Evolutionary conservation across 2,888 invertebrate species (phyloP).

Genomic region (Eupithecia tripunctaria): DNA sequence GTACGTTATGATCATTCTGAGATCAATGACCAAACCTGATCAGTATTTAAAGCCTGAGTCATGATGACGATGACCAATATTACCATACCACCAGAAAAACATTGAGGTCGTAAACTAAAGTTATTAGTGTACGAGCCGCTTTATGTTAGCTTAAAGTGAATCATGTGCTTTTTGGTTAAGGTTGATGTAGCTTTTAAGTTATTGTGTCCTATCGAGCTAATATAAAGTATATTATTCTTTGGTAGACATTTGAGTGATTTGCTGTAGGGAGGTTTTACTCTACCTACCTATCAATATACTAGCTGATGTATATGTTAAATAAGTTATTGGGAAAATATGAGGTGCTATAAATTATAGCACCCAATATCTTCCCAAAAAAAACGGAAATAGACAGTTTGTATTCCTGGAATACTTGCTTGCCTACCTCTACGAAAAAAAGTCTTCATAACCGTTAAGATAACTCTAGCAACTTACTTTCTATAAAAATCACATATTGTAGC

Average conservation of each 20-base stretch:
- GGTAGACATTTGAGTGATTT: neutral
- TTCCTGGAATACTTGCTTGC: no score
- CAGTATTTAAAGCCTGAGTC: slow-evolving; percentile 11
- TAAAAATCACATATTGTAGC: no score
- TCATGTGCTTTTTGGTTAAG: slow-evolving; percentile 2
- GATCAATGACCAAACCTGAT: slow-evolving; percentile 11
- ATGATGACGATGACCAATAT: slow-evolving; percentile 18
- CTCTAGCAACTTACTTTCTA: no score
- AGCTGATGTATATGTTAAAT: neutral
- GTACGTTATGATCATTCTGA: neutral
- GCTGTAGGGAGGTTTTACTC: neutral
- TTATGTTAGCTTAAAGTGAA: neutral
- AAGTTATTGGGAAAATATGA: neutral
- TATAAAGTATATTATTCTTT: no score
- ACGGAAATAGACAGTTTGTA: no score
- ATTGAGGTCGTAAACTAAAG: slow-evolving; percentile 11
- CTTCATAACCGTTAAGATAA: no score
- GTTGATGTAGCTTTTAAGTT: neutral
- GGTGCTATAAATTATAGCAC: neutral
- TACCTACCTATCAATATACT: no score
- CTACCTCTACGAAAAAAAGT: no score
- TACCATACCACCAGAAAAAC: neutral
- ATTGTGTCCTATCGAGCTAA: neutral
- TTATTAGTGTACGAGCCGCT: neutral
- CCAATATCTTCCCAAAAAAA: neutral